Conservation (phyloP, 2,888 invertebrate genomes). For the Sinelater perroti region DNA sequence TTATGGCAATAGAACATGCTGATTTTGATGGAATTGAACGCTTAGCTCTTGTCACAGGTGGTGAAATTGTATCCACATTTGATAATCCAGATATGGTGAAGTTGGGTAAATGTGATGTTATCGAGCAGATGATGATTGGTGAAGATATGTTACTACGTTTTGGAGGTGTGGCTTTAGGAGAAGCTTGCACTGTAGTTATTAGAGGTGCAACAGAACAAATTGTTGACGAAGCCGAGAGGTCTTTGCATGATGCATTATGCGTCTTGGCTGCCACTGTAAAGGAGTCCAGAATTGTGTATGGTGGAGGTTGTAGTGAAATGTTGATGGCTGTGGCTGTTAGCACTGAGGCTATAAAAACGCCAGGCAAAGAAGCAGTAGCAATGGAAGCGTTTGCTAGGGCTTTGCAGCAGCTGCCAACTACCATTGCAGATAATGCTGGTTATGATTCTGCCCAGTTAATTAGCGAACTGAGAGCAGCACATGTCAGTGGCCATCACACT, state of each 20-base stretch:
- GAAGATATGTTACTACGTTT: conserved; percentile 95
- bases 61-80: conserved; percentile 98
- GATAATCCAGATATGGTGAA: conserved; percentile 92
- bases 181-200: conserved; percentile 96
- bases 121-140: conserved; percentile 98
- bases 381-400: conserved; percentile 95
- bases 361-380: conserved; percentile 97
- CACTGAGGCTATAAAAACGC: conserved; percentile 82
- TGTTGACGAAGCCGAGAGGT: conserved; percentile 97
- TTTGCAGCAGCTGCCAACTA: conserved; percentile 88
- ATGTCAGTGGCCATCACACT: conserved; percentile 77
- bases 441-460: conserved; percentile 96
- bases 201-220: conserved; percentile 98
- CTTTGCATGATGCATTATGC: conserved; percentile 97
- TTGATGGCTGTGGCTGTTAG: conserved; percentile 95
- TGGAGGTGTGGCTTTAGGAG: conserved; percentile 92
- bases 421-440: conserved; percentile 98
- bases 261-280: conserved; percentile 95
- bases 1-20: conserved; percentile 99
- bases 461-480: conserved; percentile 89
- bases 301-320: conserved; percentile 93
- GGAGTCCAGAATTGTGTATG: conserved; percentile 90
- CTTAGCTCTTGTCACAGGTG: conserved; percentile 95
- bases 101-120: conserved; percentile 92
- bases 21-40: conserved; percentile 99